These are phyloP conservation scores for Myocastor coypus DNA, from an alignment of 2,113 vertebrate species.

Conservation along the genomic window DNA sequence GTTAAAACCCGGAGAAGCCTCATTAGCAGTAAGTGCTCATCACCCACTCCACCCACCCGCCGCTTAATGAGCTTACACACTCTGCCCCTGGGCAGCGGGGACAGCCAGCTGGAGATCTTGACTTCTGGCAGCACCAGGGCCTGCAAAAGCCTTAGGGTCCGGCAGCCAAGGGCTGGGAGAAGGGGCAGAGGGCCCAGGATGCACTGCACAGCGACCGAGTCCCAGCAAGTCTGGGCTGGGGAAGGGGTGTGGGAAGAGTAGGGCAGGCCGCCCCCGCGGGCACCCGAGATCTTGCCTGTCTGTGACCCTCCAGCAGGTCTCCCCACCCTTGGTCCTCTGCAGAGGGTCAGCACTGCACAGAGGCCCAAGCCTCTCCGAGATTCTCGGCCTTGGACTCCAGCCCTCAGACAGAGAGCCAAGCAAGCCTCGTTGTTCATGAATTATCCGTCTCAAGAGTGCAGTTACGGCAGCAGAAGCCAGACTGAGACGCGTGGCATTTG, in stretches of 20 bases:
- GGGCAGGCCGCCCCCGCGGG: neutral
- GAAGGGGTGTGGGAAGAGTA: neutral
- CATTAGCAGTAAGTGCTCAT: neutral
- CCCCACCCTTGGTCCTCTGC: neutral
- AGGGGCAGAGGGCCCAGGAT: neutral
- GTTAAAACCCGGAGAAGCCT: neutral
- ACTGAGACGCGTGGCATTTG: neutral
- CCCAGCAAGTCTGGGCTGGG: neutral
- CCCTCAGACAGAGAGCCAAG: neutral
- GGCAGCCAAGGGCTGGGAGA: neutral
- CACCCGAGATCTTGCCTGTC: neutral
- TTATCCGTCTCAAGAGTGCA: neutral
- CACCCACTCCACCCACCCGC: neutral
- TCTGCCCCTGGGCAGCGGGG: neutral
- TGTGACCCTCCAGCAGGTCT: neutral
- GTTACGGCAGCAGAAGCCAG: neutral
- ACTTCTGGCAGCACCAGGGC: neutral
- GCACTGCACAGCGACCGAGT: neutral
- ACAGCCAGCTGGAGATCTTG: neutral
- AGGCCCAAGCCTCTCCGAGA: neutral
- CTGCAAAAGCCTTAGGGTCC: neutral
- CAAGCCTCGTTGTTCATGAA: neutral
- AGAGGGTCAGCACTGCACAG: neutral
- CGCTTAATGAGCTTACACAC: neutral
- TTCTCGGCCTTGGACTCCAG: neutral